phyloP scores from a whole-genome alignment of 2,797 vertebrate genomes.

The Amazona finschi region DNA sequence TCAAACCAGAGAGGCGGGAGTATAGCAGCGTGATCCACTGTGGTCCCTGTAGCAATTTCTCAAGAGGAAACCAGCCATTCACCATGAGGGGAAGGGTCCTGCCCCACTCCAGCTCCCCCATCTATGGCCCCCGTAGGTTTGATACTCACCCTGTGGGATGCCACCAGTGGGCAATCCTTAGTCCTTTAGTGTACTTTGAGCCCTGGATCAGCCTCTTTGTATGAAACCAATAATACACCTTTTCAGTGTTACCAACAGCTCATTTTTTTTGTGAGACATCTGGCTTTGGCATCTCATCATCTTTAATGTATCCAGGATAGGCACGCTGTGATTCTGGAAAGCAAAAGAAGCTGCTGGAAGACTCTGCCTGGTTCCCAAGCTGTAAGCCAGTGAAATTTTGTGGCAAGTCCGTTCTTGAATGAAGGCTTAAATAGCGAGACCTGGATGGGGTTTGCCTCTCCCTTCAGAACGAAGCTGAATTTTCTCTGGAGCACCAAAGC shows the following conservation, averaged over 20 bases:
- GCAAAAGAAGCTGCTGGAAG: background rate
- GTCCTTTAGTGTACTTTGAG: background rate
- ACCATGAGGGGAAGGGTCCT: background rate
- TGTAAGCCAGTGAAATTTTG: background rate
- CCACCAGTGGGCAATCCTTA: background rate
- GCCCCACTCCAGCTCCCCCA: background rate
- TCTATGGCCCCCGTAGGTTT: background rate
- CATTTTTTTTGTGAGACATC: background rate
- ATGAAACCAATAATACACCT: background rate
- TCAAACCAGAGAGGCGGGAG: background rate
- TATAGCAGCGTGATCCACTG: accelerated
- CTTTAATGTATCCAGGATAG: background rate
- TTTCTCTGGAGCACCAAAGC: background rate
- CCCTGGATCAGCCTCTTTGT: background rate
- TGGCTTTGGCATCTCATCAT: background rate
- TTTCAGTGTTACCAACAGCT: background rate
- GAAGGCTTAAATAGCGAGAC: background rate
- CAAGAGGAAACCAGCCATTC: background rate
- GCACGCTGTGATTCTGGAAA: background rate
- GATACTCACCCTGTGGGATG: background rate
- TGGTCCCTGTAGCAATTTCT: background rate
- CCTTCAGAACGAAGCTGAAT: background rate
- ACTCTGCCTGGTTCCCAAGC: background rate
- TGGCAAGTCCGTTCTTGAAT: conserved; percentile 28
- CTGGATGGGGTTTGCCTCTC: background rate